Evolutionary conservation across 2,888 invertebrate genomes (phyloP).

Genomic region (Hyppa rectilinea): DNA sequence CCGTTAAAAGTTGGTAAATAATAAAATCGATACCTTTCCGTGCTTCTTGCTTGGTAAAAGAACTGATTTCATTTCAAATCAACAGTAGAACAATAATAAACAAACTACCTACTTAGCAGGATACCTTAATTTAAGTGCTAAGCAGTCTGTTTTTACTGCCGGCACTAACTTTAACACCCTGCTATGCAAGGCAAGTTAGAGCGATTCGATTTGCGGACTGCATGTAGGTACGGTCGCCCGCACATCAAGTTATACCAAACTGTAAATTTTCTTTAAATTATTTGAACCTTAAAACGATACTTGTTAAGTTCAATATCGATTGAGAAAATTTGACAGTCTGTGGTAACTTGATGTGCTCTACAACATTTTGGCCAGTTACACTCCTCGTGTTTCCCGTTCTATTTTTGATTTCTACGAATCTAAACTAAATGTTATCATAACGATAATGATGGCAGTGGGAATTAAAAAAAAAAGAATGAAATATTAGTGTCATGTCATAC

Average conservation of each 20-base stretch:
- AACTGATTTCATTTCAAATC: too few relatives aligned
- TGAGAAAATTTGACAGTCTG: too few relatives aligned
- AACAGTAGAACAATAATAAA: not conserved
- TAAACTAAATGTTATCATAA: not conserved
- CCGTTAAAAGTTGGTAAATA: too few relatives aligned
- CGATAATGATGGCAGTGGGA: not conserved
- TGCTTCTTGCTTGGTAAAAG: too few relatives aligned
- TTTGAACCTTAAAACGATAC: too few relatives aligned
- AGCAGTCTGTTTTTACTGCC: conserved; percentile 25
- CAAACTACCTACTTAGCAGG: conserved; percentile 2
- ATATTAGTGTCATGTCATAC: not conserved
- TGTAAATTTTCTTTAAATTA: too few relatives aligned
- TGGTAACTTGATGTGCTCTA: too few relatives aligned
- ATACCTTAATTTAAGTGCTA: conserved; percentile 28
- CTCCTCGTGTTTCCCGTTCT: not conserved
- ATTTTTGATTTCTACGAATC: not conserved
- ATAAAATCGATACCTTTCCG: too few relatives aligned
- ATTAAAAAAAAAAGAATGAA: not conserved
- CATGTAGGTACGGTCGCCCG: too few relatives aligned
- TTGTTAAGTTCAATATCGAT: too few relatives aligned
- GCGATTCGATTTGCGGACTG: conserved; percentile 11
- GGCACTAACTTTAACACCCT: conserved; percentile 28
- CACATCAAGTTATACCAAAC: too few relatives aligned
- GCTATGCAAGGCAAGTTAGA: conserved; percentile 14
- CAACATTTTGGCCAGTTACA: not conserved